Evolutionary conservation across 1,140 invertebrate genomes (phyloP).

Genomic region (Thrips palmi): DNA sequence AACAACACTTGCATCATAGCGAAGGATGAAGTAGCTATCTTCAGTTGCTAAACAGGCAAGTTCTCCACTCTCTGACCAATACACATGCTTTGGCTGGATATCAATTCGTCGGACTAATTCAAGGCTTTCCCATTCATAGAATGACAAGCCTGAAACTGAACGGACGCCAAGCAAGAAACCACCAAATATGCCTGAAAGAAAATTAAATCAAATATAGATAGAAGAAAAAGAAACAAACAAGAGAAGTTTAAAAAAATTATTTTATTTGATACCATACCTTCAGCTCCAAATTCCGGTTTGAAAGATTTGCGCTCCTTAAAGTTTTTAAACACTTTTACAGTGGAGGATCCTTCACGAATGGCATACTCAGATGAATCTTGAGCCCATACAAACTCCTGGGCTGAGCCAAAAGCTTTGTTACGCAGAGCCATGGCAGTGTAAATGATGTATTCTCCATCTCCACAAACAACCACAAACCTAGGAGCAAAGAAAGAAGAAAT

Average conservation of each 20-base stretch:
- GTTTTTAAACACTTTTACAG: slow-evolving; percentile 92
- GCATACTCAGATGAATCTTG: slow-evolving; percentile 90
- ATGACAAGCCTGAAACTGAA: slow-evolving; percentile 78
- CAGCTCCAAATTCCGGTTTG: slow-evolving; percentile 89
- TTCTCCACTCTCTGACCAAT: slow-evolving; percentile 94
- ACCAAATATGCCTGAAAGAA: slow-evolving; percentile 70
- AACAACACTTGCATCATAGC: slow-evolving; percentile 65
- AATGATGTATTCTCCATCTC: slow-evolving; percentile 97
- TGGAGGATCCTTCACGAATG: slow-evolving; percentile 76
- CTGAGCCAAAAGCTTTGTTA: slow-evolving; percentile 96
- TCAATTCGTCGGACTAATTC: slow-evolving; percentile 88
- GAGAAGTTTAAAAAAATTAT: slow-evolving; percentile 2
- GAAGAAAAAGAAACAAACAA: background rate
- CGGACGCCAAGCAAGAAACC: slow-evolving; percentile 87
- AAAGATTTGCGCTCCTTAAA: slow-evolving; percentile 94
- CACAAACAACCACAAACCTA: slow-evolving; percentile 93
- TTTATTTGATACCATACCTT: slow-evolving; percentile 32
- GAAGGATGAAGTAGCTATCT: slow-evolving; percentile 90
- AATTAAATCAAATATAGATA: slow-evolving; percentile 2
- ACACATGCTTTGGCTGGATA: slow-evolving; percentile 83
- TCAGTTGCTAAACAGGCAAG: slow-evolving; percentile 88
- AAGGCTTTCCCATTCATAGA: slow-evolving; percentile 95
- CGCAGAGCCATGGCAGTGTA: slow-evolving; percentile 97
- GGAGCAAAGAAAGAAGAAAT: background rate
- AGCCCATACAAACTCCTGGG: slow-evolving; percentile 98